Conservation (phyloP, 2,113 vertebrate species). For the Aspidoscelis tigris region DNA sequence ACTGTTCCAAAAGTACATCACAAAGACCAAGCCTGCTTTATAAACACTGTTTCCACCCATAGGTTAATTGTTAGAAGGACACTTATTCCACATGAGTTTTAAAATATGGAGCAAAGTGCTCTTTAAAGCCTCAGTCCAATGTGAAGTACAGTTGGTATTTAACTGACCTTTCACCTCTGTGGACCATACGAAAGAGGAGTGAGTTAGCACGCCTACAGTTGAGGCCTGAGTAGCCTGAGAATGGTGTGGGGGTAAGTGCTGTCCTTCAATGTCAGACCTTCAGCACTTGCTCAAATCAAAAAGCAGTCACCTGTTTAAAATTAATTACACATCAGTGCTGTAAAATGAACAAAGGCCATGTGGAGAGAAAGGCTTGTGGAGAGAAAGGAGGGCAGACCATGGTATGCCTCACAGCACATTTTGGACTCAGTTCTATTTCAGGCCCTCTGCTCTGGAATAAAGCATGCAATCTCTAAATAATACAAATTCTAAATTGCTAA, state of each 20-base stretch:
- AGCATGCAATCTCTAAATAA: neutral
- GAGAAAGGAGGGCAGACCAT: neutral
- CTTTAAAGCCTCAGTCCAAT: neutral
- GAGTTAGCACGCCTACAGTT: neutral
- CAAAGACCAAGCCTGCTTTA: neutral
- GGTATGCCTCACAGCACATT: neutral
- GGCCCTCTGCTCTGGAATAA: constrained; percentile 7
- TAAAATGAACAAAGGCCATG: constrained; percentile 20
- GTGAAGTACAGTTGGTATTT: neutral
- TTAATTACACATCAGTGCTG: constrained; percentile 8
- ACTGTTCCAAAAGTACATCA: too few relatives aligned
- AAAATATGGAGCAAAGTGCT: neutral
- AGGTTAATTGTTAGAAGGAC: neutral
- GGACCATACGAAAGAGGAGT: neutral
- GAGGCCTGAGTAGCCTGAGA: neutral
- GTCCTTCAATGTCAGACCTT: neutral
- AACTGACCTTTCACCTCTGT: neutral
- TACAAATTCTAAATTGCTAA: constrained; percentile 22
- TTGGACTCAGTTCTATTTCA: constrained; percentile 7
- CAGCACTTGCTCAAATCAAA: constrained; percentile 4
- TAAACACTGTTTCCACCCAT: neutral
- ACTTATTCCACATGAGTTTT: neutral
- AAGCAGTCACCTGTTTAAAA: constrained; percentile 29
- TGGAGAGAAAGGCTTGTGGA: neutral
- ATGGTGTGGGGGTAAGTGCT: neutral